Percentiles rank a stretch among this genome's conserved stretches.
Conservation (phyloP, 2,113 vertebrate species). For the Actenoides hombroni region DNA sequence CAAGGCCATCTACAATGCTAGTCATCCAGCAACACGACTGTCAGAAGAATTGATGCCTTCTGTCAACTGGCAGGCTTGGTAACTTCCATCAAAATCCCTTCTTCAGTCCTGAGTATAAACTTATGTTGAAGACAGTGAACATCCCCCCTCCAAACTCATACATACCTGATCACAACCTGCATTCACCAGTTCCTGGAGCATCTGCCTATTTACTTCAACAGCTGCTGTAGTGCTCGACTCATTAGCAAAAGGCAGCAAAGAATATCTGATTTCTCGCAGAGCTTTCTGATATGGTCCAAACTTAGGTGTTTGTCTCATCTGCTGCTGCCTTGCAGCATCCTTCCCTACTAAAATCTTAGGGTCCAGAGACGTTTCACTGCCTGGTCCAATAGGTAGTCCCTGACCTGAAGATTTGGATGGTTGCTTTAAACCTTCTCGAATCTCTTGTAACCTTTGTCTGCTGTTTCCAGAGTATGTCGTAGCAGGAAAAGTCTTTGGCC, state of each 20-base stretch:
- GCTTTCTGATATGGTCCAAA: constrained; percentile 98
- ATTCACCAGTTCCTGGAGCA: constrained; percentile 96
- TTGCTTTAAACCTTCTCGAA: constrained; percentile 96
- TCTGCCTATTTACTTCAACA: constrained; percentile 92
- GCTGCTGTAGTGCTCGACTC: constrained; percentile 80
- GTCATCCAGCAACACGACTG: background rate
- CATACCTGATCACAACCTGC: constrained; percentile 95
- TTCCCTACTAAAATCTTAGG: constrained; percentile 84
- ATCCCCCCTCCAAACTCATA: background rate
- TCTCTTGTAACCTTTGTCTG: constrained; percentile 94
- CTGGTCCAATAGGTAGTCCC: constrained; percentile 79
- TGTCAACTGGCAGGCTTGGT: background rate
- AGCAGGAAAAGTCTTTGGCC: constrained; percentile 98
- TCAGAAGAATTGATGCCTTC: background rate
- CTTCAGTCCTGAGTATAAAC: background rate
- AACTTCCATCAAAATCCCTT: background rate
- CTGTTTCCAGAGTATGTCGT: constrained; percentile 96
- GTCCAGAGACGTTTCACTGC: constrained; percentile 79
- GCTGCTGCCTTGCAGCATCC: constrained; percentile 87
- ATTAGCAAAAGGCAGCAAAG: constrained; percentile 95
- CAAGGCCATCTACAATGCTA: background rate
- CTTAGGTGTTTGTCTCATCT: constrained; percentile 88
- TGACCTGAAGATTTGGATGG: constrained; percentile 89
- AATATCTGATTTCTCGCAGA: constrained; percentile 92
- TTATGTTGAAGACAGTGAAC: background rate